Evolutionary conservation across 2,113 vertebrate species (phyloP).

Genomic region (Trogon melanurus): DNA sequence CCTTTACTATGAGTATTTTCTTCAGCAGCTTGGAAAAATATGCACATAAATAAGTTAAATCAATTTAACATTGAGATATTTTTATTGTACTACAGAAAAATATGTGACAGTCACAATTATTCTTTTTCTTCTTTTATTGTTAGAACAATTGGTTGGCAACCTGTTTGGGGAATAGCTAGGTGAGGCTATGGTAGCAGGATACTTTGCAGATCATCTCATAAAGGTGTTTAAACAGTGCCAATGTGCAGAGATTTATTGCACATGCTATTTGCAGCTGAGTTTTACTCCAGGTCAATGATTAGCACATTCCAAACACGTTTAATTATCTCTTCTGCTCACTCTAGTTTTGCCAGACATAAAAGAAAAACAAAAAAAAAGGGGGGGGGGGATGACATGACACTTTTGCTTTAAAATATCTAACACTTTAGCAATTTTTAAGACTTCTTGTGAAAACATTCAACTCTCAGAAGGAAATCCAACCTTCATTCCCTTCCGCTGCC

Average conservation of each 20-base stretch:
- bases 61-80: neutral
- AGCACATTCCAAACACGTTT: neutral
- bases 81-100: conserved; percentile 4
- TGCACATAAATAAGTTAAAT: conserved; percentile 26
- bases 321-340: conserved; percentile 9
- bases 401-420: neutral
- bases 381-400: no score
- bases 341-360: neutral
- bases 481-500: neutral
- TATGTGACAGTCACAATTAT: neutral
- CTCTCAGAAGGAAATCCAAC: neutral
- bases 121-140: neutral
- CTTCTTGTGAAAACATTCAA: neutral
- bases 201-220: neutral
- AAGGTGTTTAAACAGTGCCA: conserved; percentile 12
- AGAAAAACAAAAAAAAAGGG: neutral
- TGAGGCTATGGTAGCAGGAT: neutral
- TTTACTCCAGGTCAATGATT: conserved; percentile 36
- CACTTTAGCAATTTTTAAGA: neutral
- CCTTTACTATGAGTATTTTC: conserved; percentile 1
- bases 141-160: neutral
- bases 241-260: neutral
- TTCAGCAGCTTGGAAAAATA: conserved; percentile 6
- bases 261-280: neutral
- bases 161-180: neutral